Conservation (phyloP, 1,140 invertebrate species). For the Frieseomelitta varia region DNA sequence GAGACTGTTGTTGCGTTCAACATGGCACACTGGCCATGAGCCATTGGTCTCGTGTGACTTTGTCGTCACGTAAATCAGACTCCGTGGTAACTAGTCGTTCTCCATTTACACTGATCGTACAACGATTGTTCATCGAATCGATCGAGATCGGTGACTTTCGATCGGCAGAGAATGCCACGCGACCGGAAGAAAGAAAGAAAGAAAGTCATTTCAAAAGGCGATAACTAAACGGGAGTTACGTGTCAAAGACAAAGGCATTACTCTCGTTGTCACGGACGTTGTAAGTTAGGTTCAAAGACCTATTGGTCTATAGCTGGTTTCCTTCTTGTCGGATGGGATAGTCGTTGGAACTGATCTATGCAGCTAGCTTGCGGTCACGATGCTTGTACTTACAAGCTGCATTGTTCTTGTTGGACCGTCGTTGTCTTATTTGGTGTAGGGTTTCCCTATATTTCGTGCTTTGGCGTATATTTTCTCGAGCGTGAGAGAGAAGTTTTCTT, state of each 20-base stretch:
- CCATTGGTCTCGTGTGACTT: not conserved
- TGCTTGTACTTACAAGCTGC: not conserved
- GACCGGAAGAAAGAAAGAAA: constrained; percentile 36
- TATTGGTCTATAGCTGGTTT: not conserved
- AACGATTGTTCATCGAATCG: constrained; percentile 59
- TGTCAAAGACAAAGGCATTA: not conserved
- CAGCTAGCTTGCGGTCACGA: not conserved
- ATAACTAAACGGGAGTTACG: not conserved
- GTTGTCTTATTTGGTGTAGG: not conserved
- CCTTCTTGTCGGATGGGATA: not conserved
- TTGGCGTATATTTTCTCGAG: not conserved
- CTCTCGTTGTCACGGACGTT: not conserved
- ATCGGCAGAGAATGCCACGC: constrained; percentile 33
- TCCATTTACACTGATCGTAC: constrained; percentile 59
- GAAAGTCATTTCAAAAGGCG: not conserved
- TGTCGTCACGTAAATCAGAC: not conserved
- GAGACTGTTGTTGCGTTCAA: too few relatives aligned
- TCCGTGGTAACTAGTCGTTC: constrained; percentile 18
- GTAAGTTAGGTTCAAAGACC: not conserved
- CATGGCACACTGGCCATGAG: not conserved
- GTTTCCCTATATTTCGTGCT: not conserved
- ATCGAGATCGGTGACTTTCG: not conserved
- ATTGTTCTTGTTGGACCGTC: not conserved
- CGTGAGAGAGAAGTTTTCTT: not conserved
- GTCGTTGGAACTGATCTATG: constrained; percentile 12